Percentiles rank a stretch among this genome's conserved stretches.
Evolutionary conservation across 2,888 invertebrate genomes (phyloP).

Genomic region (Dynastes hyllus): DNA sequence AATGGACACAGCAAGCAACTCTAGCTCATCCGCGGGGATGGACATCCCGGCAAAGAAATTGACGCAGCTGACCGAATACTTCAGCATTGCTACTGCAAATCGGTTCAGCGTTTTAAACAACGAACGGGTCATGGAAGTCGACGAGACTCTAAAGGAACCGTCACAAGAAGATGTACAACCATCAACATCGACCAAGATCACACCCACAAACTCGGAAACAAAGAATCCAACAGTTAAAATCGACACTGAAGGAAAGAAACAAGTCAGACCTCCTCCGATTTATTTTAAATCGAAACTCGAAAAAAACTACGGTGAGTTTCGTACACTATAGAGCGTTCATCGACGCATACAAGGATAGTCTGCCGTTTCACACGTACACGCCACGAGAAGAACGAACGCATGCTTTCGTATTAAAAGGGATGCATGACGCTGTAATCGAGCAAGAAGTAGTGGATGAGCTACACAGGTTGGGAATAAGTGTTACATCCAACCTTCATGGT

Average conservation of each 20-base stretch:
- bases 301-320: not conserved
- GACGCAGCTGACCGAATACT: too few species aligned
- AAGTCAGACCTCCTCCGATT: not conserved
- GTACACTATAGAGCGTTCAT: not conserved
- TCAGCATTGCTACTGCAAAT: too few species aligned
- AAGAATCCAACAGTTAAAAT: not conserved
- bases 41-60: too few species aligned
- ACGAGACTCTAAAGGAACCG: too few species aligned
- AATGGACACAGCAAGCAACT: too few species aligned
- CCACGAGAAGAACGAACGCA: not conserved
- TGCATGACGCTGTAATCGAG: not conserved
- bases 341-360: not conserved
- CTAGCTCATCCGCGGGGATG: too few species aligned
- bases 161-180: too few species aligned
- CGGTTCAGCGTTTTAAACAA: too few species aligned
- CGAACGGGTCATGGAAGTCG: too few species aligned
- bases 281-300: not conserved
- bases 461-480: not conserved
- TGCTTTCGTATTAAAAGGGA: not conserved
- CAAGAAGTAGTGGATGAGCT: not conserved
- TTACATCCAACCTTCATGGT: not conserved
- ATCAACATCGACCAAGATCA: too few species aligned
- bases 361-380: not conserved
- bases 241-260: not conserved
- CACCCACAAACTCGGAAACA: too few species aligned